Base-by-base conservation (phyloP, 2,797 vertebrate genomes). In the Sebastes alutus region DNA sequence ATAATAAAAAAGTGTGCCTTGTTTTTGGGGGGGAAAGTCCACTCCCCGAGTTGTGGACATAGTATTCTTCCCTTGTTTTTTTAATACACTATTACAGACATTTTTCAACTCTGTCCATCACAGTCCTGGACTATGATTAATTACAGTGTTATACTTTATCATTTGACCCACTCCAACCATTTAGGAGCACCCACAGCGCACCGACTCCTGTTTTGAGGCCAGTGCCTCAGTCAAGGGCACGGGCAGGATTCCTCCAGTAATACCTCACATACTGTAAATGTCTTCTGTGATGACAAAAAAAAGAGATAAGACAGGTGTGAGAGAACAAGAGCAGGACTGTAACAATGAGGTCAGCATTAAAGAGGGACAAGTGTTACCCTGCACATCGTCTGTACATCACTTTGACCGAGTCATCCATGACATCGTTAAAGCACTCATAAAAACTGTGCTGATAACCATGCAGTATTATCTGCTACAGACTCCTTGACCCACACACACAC, bases 371-470 rank as follows among this genome's bases (percentile, higher is more conserved):
- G 32, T 49, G 20, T 58, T 25, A 52, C 54, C 25, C 61, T 49
- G 30, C 49, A 35, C 10, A 42, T 56, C 1, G n/a, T 58, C 22
- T 58, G 27, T 56, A 68, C 61, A 71, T 83, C 58, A 77, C 49
- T 81, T 73, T 72, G n/a, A 68, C 63, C 35, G 9, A 64, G 42
- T 64, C 38, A 60, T 67, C n/a, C 2, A 12, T 6, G 8, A 63
- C 16, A 72, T 76, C 5, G 4, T 82, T 49, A 63, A 4, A 72
- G 49, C 55, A 20, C 70, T 79, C 71, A 64, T 89, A 82, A 87
- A 76, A 46, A 1, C 7, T 12, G 63, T n/a, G 9, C 66, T 83
- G 78, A 88, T 81, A 85, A 82, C 42, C 12, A 42, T 42, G 13
- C 13, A 59, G 42, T 23, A 59, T 30, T 65, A 87, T 79, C 60